phyloP scores from a whole-genome alignment of 2,888 invertebrate species.

The Escarpia spicata region DNA sequence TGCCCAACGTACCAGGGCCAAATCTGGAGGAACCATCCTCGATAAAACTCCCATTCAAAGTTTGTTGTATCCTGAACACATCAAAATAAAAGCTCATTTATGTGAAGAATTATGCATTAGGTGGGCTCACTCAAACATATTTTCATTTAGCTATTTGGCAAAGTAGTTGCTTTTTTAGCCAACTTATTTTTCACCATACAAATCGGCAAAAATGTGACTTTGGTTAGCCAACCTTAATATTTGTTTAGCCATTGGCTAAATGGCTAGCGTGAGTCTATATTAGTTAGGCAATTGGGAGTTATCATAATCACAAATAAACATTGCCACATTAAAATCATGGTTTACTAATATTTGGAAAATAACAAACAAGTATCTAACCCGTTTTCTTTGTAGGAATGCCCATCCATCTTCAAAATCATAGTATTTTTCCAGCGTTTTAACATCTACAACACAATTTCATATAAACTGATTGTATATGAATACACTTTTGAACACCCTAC shows the following conservation, averaged over 20 bases:
- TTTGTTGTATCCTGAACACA: background rate
- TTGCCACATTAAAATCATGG: background rate
- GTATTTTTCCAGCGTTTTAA: background rate
- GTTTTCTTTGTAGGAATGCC: background rate
- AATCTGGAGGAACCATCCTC: background rate
- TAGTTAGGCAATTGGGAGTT: background rate
- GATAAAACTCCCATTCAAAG: background rate
- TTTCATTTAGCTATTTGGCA: too few species aligned
- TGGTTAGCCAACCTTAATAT: too few species aligned
- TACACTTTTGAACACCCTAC: background rate
- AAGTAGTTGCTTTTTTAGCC: too few species aligned
- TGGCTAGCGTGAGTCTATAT: too few species aligned
- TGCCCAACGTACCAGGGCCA: background rate
- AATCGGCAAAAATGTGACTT: too few species aligned
- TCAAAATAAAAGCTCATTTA: background rate
- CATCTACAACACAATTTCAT: background rate
- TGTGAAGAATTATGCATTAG: background rate
- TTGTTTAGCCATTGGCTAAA: too few species aligned
- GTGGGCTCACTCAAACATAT: background rate
- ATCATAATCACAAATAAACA: background rate
- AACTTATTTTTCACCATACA: too few species aligned
- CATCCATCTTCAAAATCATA: conserved; percentile 4
- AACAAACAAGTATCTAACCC: background rate
- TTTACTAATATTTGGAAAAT: background rate
- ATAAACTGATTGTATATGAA: background rate